Percentiles rank a stretch among this genome's conserved stretches.
Evolutionary conservation across 2,113 vertebrate genomes (phyloP).

Genomic region (Oryctolagus cuniculus): DNA sequence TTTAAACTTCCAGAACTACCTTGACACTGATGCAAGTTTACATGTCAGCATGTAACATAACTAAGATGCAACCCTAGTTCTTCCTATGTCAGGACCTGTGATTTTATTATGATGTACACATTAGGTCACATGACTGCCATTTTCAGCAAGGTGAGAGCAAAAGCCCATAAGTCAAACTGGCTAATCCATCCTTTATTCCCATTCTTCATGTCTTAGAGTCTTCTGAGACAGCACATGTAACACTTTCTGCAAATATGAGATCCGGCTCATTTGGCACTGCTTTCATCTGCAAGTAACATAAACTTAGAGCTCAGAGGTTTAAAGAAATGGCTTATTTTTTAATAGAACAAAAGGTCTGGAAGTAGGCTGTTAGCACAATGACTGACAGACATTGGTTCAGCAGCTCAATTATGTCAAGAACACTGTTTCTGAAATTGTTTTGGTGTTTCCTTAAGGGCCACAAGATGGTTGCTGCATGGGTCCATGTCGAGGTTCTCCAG

Average conservation of each 20-base stretch:
- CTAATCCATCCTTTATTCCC: not conserved
- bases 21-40: not conserved
- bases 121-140: not conserved
- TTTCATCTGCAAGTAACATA: not conserved
- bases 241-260: not conserved
- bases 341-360: not conserved
- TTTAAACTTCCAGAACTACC: not conserved
- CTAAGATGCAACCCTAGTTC: not conserved
- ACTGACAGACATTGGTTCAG: not conserved
- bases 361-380: not conserved
- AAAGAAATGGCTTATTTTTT: not conserved
- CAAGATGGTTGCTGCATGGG: not conserved
- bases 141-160: slow-evolving; percentile 15
- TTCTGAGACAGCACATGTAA: not conserved
- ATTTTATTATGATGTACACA: not conserved
- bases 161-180: not conserved
- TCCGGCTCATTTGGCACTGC: not conserved
- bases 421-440: slow-evolving; percentile 2
- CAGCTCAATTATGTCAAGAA: not conserved
- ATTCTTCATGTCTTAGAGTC: not conserved
- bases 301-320: not conserved
- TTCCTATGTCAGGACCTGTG: not conserved
- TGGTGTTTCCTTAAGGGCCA: not conserved
- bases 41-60: not conserved
- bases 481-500: not conserved